These are phyloP conservation scores for Callopanchax toddi DNA, from an alignment of 2,113 vertebrate genomes.

Conservation along the genomic window DNA sequence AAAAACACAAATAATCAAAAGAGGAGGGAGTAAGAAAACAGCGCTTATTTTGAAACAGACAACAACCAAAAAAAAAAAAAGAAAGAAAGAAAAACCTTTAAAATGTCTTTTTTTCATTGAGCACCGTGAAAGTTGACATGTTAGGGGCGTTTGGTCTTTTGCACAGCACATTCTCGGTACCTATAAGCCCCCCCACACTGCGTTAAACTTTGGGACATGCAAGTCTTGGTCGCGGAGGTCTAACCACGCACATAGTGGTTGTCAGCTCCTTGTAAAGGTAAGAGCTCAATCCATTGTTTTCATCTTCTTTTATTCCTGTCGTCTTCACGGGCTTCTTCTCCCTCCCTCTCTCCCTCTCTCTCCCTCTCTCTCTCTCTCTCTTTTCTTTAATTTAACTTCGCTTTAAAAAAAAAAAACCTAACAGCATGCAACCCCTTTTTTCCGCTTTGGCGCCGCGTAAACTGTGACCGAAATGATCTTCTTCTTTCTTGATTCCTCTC, in stretches of 20 bases:
- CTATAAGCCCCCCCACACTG: constrained; percentile 83
- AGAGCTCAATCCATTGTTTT: constrained; percentile 78
- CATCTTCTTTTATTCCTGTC: constrained; percentile 56
- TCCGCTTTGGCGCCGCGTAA: constrained; percentile 50
- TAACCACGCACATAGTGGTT: constrained; percentile 91
- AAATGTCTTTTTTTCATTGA: constrained; percentile 68
- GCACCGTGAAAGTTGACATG: constrained; percentile 87
- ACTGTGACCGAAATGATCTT: constrained; percentile 58
- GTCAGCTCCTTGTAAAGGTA: constrained; percentile 93
- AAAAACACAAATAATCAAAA: no score
- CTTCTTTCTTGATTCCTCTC: constrained; percentile 23
- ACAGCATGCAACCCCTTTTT: constrained; percentile 60
- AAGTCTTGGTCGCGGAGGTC: constrained; percentile 92
- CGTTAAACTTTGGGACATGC: constrained; percentile 98
- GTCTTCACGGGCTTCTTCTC: constrained; percentile 48
- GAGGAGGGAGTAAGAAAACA: no score
- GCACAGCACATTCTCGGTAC: constrained; percentile 83
- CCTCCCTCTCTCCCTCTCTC: constrained; percentile 6
- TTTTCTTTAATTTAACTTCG: constrained; percentile 59
- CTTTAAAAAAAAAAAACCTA: constrained; percentile 6
- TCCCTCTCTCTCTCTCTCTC: constrained; percentile 3
- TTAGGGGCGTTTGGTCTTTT: constrained; percentile 83
- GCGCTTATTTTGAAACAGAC: no score
- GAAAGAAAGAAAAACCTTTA: constrained; percentile 45
- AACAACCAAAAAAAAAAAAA: constrained; percentile 37